Base-by-base conservation (phyloP, 2,113 vertebrate genomes). In the Fulmarus glacialis region DNA sequence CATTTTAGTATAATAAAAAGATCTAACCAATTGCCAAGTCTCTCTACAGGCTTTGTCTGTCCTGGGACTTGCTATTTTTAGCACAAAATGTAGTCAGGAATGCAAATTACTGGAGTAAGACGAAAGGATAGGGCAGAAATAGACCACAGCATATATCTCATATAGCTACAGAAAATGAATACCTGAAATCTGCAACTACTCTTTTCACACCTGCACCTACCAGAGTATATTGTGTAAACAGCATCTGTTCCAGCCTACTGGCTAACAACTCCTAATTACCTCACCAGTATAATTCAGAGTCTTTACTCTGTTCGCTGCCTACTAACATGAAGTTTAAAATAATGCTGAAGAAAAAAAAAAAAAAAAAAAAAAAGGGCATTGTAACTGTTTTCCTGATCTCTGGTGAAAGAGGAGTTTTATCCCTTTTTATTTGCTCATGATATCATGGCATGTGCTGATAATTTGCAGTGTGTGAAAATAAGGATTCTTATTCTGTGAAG, bases 1-100 rank as follows among this genome's bases (percentile, higher is more conserved):
- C 89, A 92, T 96, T 97, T 96, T 77, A 96, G 95, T 96, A 62
- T 71, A 95, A 95, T 96, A 97, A 95, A 93, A 77, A 81, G 66
- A 86, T 93, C 74, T 93, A 95, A 87, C 59, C 62, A 89, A 82
- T 97, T 96, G 82, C 82, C 80, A 89, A 62, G 32, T 89, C n/a
- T 94, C 47, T 94, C 63, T 91, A 62, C 26, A 96, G 77, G 34
- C 55, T 77, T 82, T 62, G 14, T 48, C 36, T 90, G 45, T 71
- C 45, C 66, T 62, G 79, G 21, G 78, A 96, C 58, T 85, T 82
- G 45, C 7, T 97, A 95, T 91, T 92, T 91, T 96, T 95, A 95
- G 48, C 40, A 83, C 9, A 82, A 71, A 81, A 62, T 64, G 11
- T 60, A 90, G 66, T 85, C 56, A 92, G 70, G 43, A 92, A 88